Evolutionary conservation across 2,888 invertebrate species (phyloP).

Genomic region (Salticus scenicus): DNA sequence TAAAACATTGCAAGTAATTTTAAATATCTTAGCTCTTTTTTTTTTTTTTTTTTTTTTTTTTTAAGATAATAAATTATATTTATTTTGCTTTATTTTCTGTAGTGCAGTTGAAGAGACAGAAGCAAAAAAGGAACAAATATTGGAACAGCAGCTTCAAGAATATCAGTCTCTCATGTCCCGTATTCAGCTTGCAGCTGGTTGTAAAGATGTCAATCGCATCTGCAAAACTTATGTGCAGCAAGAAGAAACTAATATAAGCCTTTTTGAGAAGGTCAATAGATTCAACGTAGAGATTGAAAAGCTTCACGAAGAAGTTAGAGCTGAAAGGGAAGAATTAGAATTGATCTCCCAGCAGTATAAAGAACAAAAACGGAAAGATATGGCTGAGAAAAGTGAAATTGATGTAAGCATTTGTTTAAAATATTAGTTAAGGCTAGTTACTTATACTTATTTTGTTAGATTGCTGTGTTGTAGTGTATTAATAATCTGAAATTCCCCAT

Average conservation of each 20-base stretch:
- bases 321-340: slow-evolving; percentile 33
- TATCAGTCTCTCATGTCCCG: slow-evolving; percentile 24
- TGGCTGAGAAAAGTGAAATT: slow-evolving; percentile 47
- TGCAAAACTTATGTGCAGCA: slow-evolving; percentile 39
- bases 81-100: too few relatives aligned
- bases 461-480: too few relatives aligned
- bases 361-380: slow-evolving; percentile 58
- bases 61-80: background rate
- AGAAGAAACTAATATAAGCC: slow-evolving; percentile 37
- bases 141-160: slow-evolving; percentile 35
- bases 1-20: too few relatives aligned
- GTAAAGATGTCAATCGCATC: slow-evolving; percentile 47
- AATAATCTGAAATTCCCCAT: too few relatives aligned
- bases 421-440: background rate
- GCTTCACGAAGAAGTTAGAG: slow-evolving; percentile 37
- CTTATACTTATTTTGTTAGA: too few relatives aligned
- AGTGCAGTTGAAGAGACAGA: slow-evolving; percentile 38
- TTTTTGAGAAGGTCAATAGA: slow-evolving; percentile 54
- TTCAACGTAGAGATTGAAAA: slow-evolving; percentile 58
- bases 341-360: slow-evolving; percentile 35
- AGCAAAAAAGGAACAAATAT: slow-evolving; percentile 35
- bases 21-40: background rate
- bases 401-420: slow-evolving; percentile 32
- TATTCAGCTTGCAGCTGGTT: slow-evolving; percentile 40
- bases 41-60: background rate